Conservation (phyloP, 2,888 invertebrate genomes). For the Tinea pellionella region DNA sequence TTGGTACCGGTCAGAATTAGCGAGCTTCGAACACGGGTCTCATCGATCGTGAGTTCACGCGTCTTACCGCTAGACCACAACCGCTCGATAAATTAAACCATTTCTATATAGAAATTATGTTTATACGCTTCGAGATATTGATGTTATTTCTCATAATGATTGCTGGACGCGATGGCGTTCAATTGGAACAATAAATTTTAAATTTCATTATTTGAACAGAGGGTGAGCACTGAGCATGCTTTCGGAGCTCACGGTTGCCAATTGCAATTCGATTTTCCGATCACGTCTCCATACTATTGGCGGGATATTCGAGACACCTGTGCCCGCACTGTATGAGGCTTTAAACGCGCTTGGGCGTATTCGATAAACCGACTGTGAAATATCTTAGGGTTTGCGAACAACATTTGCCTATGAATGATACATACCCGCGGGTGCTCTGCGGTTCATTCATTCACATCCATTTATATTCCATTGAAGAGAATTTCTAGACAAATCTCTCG, state of each 20-base stretch:
- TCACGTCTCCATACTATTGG: conserved; percentile 65
- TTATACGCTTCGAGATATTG: not conserved
- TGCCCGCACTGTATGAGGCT: conserved; percentile 62
- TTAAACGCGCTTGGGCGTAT: conserved; percentile 57
- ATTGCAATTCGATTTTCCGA: conserved; percentile 58
- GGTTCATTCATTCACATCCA: conserved; percentile 16
- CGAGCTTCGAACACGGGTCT: too few relatives aligned
- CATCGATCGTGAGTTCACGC: too few relatives aligned
- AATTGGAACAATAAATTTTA: conserved; percentile 63
- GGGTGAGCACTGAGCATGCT: not conserved
- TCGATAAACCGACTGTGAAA: conserved; percentile 65
- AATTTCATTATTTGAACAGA: conserved; percentile 66
- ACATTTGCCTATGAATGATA: conserved; percentile 64
- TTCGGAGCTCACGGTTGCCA: conserved; percentile 42
- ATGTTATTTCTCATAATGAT: conserved; percentile 5
- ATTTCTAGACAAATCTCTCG: not conserved
- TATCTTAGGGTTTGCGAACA: conserved; percentile 51
- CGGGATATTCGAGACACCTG: conserved; percentile 65
- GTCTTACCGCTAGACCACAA: too few relatives aligned
- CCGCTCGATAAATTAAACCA: too few relatives aligned
- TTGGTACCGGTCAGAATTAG: too few relatives aligned
- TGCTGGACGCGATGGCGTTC: conserved; percentile 21
- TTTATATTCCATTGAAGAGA: not conserved
- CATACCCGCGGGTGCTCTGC: conserved; percentile 34
- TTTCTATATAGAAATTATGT: not conserved